Base-by-base conservation (phyloP, 2,888 invertebrate genomes). In the Fragum whitleyi region DNA sequence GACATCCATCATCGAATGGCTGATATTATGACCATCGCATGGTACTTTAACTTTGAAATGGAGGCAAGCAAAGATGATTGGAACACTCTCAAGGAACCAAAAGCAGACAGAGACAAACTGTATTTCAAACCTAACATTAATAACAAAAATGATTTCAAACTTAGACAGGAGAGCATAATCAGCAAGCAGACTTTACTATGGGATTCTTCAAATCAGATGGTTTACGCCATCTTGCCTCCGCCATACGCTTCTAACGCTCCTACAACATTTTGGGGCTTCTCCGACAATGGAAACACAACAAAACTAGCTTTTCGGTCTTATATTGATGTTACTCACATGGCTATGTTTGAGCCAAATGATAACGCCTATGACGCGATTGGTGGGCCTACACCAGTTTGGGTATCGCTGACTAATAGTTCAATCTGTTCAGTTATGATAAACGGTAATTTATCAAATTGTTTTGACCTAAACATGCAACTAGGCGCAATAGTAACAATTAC, bases 1-100 rank as follows among this genome's bases (percentile, higher is more conserved):
- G 85, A 85, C 42, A 61, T 85, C 9, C 67, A 79, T 21, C 14
- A 81, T 14, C 39, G 85, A 26, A 77, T 78, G 69, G 72, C 72
- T 0, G 62, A 81, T 55, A 74, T 76, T 0, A 77, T 85, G 69
- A 76, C 79, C 1, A 62, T 85, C 19, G 78, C 81, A 11, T 85
- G 85, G 85, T 74, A 39, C 53, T 69, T 59, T 28, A 65, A 65
- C 9, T 69, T 72, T 21, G 59, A 70, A 42, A 74, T 36, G 53
- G 7, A n/a, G n/a, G 26, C 14, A 21, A 36, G 14, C 19, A 14
- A 5, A 47, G 14, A 14, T 14, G 47, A 47, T 9, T 16, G 14
- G 14, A 28, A 51, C 6, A n/a, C 11, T 32, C 16, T n/a, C 19
- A 39, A 0, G n/a, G 51, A 14, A 26, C 9, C 26, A 28, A 26